These are phyloP conservation scores for Myodes glareolus DNA, from an alignment of 2,113 vertebrate species.

Conservation along the genomic window DNA sequence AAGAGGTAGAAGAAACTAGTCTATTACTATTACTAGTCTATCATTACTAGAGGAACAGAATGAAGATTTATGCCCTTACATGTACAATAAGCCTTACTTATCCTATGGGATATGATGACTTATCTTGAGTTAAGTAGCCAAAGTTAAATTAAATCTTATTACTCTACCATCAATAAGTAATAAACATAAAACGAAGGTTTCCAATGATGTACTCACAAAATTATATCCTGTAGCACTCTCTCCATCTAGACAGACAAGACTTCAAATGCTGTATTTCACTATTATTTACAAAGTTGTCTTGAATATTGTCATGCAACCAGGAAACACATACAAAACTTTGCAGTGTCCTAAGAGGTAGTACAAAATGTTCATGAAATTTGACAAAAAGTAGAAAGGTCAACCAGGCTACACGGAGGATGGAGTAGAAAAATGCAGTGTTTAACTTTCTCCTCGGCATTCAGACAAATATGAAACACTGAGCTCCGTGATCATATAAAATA, in stretches of 20 bases:
- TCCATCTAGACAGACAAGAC: conserved; percentile 61
- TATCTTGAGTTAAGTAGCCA: background rate
- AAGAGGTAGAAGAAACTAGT: background rate
- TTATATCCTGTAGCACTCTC: conserved; percentile 58
- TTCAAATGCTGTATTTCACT: background rate
- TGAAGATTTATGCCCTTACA: background rate
- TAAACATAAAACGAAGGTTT: background rate
- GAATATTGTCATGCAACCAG: conserved; percentile 79
- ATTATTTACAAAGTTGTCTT: conserved; percentile 80
- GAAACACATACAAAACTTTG: conserved; percentile 72
- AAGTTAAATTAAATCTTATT: background rate
- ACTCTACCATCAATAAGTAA: background rate
- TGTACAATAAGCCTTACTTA: background rate
- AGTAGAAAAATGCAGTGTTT: background rate
- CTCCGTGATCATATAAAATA: background rate
- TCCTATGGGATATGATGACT: background rate
- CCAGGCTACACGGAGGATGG: background rate
- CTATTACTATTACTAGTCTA: background rate
- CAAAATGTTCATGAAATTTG: conserved; percentile 25
- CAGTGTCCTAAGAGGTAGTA: conserved; percentile 77
- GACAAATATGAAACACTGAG: background rate
- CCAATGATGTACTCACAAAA: conserved; percentile 71
- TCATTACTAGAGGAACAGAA: background rate
- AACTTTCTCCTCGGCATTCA: background rate
- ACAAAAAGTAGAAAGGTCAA: background rate